Conservation (phyloP, 2,797 vertebrate genomes). For the Lacerta viridis region DNA sequence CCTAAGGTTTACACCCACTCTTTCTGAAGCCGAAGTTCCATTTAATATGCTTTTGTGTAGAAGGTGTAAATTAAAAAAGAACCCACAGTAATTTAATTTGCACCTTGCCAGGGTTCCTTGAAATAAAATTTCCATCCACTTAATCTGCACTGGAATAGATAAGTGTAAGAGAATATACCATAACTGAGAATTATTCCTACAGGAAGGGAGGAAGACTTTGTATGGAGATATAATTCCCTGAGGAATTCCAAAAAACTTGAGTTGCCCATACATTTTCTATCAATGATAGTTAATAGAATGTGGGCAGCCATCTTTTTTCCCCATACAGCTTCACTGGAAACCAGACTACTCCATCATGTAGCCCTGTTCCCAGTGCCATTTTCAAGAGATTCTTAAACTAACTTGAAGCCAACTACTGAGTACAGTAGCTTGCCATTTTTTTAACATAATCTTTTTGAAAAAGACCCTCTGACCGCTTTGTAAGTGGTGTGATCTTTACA, state of each 20-base stretch:
- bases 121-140: constrained; percentile 1
- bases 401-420: no score
- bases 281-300: background rate
- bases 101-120: background rate
- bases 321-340: no score
- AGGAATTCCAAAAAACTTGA: background rate
- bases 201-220: background rate
- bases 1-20: background rate
- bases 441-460: no score
- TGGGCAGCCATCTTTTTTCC: no score
- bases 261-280: background rate
- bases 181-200: background rate
- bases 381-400: no score
- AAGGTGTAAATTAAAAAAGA: constrained; percentile 2
- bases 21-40: background rate
- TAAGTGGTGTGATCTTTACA: no score
- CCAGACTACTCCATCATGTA: no score
- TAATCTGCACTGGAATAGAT: background rate
- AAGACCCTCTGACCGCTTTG: no score
- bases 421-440: no score
- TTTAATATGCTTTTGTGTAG: background rate
- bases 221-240: rapidly evolving
- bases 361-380: no score
- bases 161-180: background rate
- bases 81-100: background rate